These are phyloP conservation scores for Xiphophorus couchianus DNA, from an alignment of 2,113 vertebrate genomes.

Conservation along the genomic window DNA sequence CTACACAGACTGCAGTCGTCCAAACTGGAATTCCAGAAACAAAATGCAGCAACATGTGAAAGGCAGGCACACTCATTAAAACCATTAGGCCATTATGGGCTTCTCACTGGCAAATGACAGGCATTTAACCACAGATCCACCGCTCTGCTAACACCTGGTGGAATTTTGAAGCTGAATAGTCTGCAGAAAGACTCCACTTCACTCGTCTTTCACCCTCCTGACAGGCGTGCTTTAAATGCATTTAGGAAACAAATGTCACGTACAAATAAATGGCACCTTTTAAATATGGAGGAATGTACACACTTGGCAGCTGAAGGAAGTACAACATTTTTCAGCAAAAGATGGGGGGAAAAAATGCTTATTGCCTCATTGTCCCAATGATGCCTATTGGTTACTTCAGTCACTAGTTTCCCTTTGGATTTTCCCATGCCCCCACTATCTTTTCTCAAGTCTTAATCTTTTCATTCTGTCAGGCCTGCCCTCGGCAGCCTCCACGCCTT, in stretches of 20 bases:
- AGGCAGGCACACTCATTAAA: constrained; percentile 47
- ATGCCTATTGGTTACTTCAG: constrained; percentile 69
- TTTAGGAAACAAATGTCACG: constrained; percentile 61
- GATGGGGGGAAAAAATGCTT: constrained; percentile 29
- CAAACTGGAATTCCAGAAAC: constrained; percentile 6
- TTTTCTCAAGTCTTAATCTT: constrained; percentile 81
- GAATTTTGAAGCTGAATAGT: constrained; percentile 53
- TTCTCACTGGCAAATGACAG: constrained; percentile 38
- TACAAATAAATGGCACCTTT: constrained; percentile 63
- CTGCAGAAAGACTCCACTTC: constrained; percentile 37
- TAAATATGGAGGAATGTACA: constrained; percentile 61
- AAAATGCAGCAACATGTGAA: constrained; percentile 37
- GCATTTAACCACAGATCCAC: constrained; percentile 33
- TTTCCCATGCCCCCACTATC: constrained; percentile 85
- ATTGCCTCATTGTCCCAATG: constrained; percentile 72
- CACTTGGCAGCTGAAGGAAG: constrained; percentile 74
- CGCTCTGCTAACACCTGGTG: constrained; percentile 56
- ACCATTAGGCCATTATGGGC: constrained; percentile 32
- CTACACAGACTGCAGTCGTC: constrained; percentile 22
- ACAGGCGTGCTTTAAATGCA: constrained; percentile 52
- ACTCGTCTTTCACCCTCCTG: constrained; percentile 49
- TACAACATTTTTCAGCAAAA: constrained; percentile 72
- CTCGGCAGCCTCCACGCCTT: constrained; percentile 68
- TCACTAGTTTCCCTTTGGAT: constrained; percentile 61
- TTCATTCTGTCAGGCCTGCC: constrained; percentile 77